These are phyloP conservation scores for Pyrochroa serraticornis DNA, from an alignment of 2,888 invertebrate genomes.

Conservation along the genomic window DNA sequence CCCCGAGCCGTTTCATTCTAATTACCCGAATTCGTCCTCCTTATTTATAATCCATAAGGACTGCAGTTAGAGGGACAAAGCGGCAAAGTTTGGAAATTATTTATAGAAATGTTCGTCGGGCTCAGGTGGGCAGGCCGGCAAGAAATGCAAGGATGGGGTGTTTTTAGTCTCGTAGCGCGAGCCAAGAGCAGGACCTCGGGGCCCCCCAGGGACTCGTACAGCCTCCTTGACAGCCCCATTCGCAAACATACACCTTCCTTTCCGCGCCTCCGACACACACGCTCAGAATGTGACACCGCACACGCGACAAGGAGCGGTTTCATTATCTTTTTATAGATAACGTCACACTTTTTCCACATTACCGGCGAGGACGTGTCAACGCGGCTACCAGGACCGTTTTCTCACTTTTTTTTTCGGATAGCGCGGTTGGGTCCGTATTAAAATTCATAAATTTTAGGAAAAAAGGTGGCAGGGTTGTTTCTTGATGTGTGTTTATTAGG, in stretches of 20 bases:
- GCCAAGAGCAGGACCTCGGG: constrained; percentile 45
- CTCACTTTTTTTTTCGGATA: background rate
- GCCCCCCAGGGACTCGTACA: constrained; percentile 52
- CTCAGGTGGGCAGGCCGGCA: constrained; percentile 50
- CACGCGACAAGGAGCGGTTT: constrained; percentile 14
- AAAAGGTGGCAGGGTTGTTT: background rate
- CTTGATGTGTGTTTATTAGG: background rate
- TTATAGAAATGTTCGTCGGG: constrained; percentile 48
- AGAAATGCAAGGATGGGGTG: constrained; percentile 46
- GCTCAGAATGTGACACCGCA: constrained; percentile 47
- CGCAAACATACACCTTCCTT: constrained; percentile 54
- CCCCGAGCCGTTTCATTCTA: background rate
- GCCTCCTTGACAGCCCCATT: constrained; percentile 54
- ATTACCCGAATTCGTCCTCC: constrained; percentile 15
- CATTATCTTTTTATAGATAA: constrained; percentile 22
- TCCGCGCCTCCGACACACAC: constrained; percentile 41
- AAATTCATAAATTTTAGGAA: background rate
- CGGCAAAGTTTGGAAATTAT: constrained; percentile 47
- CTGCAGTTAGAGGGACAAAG: constrained; percentile 28
- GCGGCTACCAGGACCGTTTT: background rate
- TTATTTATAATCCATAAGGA: constrained; percentile 31
- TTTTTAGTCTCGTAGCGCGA: constrained; percentile 45
- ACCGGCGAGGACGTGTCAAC: constrained; percentile 2
- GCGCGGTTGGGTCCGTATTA: background rate
- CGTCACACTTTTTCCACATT: constrained; percentile 1